Conservation (phyloP, 2,113 vertebrate species). For the Ploceus nigricollis region DNA sequence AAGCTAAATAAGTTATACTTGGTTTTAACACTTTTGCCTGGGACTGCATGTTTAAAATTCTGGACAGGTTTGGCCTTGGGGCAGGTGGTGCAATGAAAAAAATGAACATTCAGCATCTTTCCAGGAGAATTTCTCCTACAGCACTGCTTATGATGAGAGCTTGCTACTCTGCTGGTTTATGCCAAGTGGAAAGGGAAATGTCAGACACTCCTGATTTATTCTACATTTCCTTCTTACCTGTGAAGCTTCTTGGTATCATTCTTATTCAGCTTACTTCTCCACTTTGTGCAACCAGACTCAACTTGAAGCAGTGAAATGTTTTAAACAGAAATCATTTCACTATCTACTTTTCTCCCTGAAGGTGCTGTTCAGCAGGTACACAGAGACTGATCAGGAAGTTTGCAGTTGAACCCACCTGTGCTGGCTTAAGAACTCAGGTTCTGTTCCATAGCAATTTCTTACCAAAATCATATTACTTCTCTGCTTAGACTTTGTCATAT, state of each 20-base stretch:
- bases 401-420: background rate
- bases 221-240: background rate
- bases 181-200: background rate
- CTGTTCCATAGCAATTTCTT: background rate
- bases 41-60: constrained; percentile 28
- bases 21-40: background rate
- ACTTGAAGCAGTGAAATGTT: background rate
- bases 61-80: background rate
- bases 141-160: background rate
- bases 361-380: background rate
- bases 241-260: background rate
- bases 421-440: background rate
- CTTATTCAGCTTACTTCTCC: background rate
- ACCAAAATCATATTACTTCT: background rate
- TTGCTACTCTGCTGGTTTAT: background rate
- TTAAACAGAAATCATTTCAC: background rate
- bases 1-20: background rate
- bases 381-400: background rate
- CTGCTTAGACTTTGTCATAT: background rate
- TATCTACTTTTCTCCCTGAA: background rate
- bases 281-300: background rate
- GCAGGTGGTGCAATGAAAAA: background rate
- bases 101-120: background rate
- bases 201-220: background rate
- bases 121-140: background rate